Percentiles rank a stretch among this genome's conserved stretches.
Conservation (phyloP, 2,888 invertebrate species). For the Hemaris fuciformis region DNA sequence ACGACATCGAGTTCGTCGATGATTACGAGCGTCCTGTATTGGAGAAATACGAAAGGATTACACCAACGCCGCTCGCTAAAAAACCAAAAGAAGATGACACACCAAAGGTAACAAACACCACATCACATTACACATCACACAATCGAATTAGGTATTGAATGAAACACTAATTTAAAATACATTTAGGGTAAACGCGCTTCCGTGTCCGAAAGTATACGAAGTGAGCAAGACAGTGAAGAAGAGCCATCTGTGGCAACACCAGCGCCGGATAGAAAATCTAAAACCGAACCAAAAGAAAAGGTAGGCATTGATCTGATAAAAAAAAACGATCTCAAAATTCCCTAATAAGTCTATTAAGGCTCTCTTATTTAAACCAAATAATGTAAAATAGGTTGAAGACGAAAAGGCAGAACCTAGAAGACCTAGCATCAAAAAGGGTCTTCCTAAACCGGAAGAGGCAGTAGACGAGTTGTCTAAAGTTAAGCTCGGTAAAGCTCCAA, state of each 20-base stretch:
- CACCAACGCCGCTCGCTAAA: slow-evolving; percentile 78
- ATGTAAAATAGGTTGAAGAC: slow-evolving; percentile 56
- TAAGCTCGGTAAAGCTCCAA: slow-evolving; percentile 64
- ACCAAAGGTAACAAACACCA: slow-evolving; percentile 67
- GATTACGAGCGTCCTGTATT: slow-evolving; percentile 90
- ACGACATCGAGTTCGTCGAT: slow-evolving; percentile 79
- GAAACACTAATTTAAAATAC: slow-evolving; percentile 19
- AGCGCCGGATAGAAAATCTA: slow-evolving; percentile 62
- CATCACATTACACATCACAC: slow-evolving; percentile 42
- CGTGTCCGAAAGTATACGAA: slow-evolving; percentile 68
- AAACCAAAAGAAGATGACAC: slow-evolving; percentile 73
- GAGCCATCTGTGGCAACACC: slow-evolving; percentile 62
- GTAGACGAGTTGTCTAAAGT: slow-evolving; percentile 70
- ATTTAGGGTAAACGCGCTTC: slow-evolving; percentile 71
- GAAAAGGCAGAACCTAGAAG: slow-evolving; percentile 56
- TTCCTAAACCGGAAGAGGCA: slow-evolving; percentile 67
- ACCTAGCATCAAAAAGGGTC: slow-evolving; percentile 67
- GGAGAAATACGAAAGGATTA: slow-evolving; percentile 85
- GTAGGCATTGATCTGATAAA: slow-evolving; percentile 35
- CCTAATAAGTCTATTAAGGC: not conserved
- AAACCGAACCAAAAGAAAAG: slow-evolving; percentile 55
- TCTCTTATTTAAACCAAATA: not conserved
- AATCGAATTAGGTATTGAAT: slow-evolving; percentile 9
- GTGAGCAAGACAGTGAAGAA: slow-evolving; percentile 70
- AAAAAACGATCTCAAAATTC: not conserved